Base-by-base conservation (phyloP, 1,140 invertebrate genomes). In the Drosophila miranda region DNA sequence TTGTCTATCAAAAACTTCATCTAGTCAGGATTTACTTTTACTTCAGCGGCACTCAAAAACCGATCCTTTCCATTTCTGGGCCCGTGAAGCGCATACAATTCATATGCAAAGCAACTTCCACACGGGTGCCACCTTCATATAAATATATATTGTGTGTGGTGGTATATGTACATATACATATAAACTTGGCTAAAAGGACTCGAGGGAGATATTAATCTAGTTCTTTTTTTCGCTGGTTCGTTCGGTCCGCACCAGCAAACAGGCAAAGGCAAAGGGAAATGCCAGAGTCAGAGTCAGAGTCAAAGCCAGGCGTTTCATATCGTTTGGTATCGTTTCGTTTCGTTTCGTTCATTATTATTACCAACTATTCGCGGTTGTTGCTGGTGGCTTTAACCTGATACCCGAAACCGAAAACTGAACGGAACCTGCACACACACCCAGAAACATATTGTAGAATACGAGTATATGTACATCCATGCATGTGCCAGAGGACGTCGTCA, bases 171-270 rank as follows among this genome's bases (percentile, higher is more conserved):
- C 19, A 19, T 19, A 19, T 71, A 51, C 66, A 81, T 71, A 51
- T 71, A 81, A 86, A 86, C 82, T 87, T 87, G 82, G 78, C 82
- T 82, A 81, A 86, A 87, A 87, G 81, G 81, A 86, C 81, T 86
- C 81, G 70, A 78, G 81, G 81, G 81, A 86, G 81, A 86, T 86
- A 86, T 86, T 86, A 86, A 87, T 87, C 81, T 86, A 86, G 60
- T 87, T 58, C 53, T 38, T 57, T 52, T 16, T 43, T n/a, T 52
- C 34, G 41, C 13, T 34, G 30, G 14, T 26, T 59, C 13, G 38
- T 38, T 9, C 21, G 48, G 55, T 58, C 41, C 44, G 57, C 64
- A 44, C 49, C 61, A 71, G 54, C 49, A 70, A 68, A 51, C 63
- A 54, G 69, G 49, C 50, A 64, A 55, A 44, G 42, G 34, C 53